Evolutionary conservation across 2,113 vertebrate genomes (phyloP).

Genomic region (Callipepla squamata): DNA sequence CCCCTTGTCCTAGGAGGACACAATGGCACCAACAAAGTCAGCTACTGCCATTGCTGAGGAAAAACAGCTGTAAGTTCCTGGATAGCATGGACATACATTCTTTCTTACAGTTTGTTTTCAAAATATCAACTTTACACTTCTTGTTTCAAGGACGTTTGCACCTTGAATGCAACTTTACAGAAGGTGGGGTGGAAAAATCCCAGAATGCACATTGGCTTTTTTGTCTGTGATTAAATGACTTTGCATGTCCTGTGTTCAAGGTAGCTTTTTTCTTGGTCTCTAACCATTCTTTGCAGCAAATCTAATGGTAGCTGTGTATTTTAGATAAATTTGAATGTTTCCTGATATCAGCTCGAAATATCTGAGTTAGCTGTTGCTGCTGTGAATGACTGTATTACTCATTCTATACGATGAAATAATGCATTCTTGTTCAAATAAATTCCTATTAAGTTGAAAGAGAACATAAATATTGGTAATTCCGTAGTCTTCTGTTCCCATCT

Average conservation of each 20-base stretch:
- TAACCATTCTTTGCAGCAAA: background rate
- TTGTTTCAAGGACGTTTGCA: background rate
- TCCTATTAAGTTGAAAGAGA: background rate
- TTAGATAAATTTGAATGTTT: constrained; percentile 13
- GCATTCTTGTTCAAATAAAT: background rate
- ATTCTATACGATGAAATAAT: background rate
- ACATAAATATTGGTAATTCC: background rate
- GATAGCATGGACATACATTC: background rate
- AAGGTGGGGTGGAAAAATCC: constrained; percentile 15
- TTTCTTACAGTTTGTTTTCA: background rate
- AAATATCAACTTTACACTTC: background rate
- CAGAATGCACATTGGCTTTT: background rate
- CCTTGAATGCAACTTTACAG: background rate
- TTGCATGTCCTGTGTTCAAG: constrained; percentile 1
- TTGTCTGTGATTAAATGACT: constrained; percentile 1
- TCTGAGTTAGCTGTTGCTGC: background rate
- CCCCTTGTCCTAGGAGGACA: background rate
- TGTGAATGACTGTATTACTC: background rate
- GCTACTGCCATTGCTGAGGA: background rate
- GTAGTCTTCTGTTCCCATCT: background rate
- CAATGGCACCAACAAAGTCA: no score
- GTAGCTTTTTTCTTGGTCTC: constrained; percentile 6
- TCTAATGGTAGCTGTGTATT: constrained; percentile 12
- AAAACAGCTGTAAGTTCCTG: constrained; percentile 8
- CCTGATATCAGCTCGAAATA: constrained; percentile 10